Conservation (phyloP, 2,888 invertebrate species). For the Lithophane semibrunnea region DNA sequence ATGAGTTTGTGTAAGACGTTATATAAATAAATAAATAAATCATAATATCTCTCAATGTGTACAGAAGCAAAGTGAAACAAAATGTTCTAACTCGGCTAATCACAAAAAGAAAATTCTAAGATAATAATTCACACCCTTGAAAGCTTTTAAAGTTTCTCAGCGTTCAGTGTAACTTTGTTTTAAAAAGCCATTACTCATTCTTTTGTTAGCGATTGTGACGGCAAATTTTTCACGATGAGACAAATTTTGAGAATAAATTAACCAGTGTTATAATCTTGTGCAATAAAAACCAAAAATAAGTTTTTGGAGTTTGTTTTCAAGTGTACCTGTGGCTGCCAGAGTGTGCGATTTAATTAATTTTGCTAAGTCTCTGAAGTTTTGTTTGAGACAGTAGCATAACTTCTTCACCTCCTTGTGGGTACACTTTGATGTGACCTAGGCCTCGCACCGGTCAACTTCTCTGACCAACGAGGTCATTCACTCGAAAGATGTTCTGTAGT, state of each 20-base stretch:
- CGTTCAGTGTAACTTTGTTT: constrained; percentile 88
- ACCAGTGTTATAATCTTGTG: constrained; percentile 87
- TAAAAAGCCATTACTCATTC: constrained; percentile 88
- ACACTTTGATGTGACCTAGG: constrained; percentile 19
- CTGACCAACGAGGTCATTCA: neutral
- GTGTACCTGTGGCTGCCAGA: constrained; percentile 64
- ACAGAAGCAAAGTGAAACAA: constrained; percentile 47
- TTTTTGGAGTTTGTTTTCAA: constrained; percentile 67
- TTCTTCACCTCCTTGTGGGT: neutral
- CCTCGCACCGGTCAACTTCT: neutral
- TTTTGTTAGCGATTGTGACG: constrained; percentile 88
- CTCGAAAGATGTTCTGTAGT: neutral
- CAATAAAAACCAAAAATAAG: constrained; percentile 78
- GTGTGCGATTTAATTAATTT: constrained; percentile 63
- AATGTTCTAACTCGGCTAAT: constrained; percentile 69
- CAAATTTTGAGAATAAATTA: constrained; percentile 90
- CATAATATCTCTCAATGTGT: constrained; percentile 13
- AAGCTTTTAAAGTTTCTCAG: constrained; percentile 84
- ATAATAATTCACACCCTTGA: constrained; percentile 88
- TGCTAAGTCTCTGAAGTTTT: constrained; percentile 30
- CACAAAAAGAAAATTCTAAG: constrained; percentile 76
- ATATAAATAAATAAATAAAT: no score
- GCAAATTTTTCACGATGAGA: constrained; percentile 89
- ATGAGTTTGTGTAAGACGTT: neutral
- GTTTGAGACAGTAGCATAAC: constrained; percentile 14